Base-by-base conservation (phyloP, 2,797 vertebrate genomes). In the Halcyon chelicuti region DNA sequence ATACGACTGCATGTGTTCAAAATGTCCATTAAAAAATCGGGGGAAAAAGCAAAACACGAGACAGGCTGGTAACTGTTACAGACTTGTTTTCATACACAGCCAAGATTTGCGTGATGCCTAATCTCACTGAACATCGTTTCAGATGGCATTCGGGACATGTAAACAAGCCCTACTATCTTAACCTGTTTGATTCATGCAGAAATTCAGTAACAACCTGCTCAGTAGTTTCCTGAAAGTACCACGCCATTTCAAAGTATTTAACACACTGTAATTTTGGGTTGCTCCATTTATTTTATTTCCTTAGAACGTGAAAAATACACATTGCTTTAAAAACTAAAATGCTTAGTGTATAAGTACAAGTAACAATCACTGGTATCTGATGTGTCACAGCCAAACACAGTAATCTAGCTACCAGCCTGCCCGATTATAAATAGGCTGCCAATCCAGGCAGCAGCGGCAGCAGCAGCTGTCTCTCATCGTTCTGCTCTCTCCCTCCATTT, bases 371-470 rank as follows among this genome's bases (percentile, higher is more conserved):
- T 88, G 79, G 94, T 94, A 85, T 67, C 68, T 89, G 94, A 95
- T 90, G 93, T 91, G 91, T 82, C 73, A 84, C 52, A 96, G 86
- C 89, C 86, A 58, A 93, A 94, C 89, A 47, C 68, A 73, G 94
- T 75, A 75, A 97, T 94, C 93, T 76, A 95, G 92, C 93, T 78
- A 71, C 46, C 60, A 96, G 94, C 60, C 94, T 97, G 78, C 86
- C 80, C 1, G 22, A 97, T 97, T 98, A 98, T 97, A 98, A 97
- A 98, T 71, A 98, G 96, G 97, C 88, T 97, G 96, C 96, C 97
- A 98, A 97, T 96, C 88, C 8, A 2, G 80, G 91, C 80, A 95
- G 97, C 83, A 91, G 96, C 57, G 12, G 96, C 93, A 42, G 85
- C 75, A 95, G 97, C 96, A 97, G 97, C 97, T 97, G 96, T 84